Conservation (phyloP, 2,797 vertebrate species). For the Furcifer pardalis region DNA sequence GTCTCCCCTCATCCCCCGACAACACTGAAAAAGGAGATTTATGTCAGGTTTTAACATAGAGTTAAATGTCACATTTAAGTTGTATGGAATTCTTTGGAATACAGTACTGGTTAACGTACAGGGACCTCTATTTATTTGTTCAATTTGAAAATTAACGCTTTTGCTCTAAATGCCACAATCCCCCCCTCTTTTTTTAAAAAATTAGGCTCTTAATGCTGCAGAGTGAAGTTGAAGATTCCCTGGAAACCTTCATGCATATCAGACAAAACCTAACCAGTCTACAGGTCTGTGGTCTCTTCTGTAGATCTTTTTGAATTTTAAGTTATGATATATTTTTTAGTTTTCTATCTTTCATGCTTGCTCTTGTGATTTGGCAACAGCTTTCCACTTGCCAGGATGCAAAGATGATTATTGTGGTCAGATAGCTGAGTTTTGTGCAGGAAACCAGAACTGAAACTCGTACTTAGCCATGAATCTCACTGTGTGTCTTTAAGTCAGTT, state of each 20-base stretch:
- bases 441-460: background rate
- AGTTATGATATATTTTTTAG: background rate
- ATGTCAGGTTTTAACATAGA: background rate
- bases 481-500: background rate
- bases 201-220: constrained; percentile 76
- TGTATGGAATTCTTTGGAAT: background rate
- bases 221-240: constrained; percentile 76
- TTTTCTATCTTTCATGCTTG: background rate
- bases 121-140: background rate
- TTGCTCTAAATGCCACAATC: constrained; percentile 9
- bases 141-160: background rate
- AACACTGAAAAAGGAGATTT: too few species aligned
- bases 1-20: too few species aligned
- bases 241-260: constrained; percentile 74
- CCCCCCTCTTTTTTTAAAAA: constrained; percentile 41
- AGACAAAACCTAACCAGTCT: constrained; percentile 79
- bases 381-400: background rate
- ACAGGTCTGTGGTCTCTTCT: constrained; percentile 68
- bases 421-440: background rate
- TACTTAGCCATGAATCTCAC: too few species aligned
- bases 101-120: background rate
- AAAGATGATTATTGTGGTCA: background rate
- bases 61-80: background rate
- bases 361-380: background rate
- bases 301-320: background rate